phyloP scores from a whole-genome alignment of 2,797 vertebrate genomes.

The Enteromius trimaculatus region DNA sequence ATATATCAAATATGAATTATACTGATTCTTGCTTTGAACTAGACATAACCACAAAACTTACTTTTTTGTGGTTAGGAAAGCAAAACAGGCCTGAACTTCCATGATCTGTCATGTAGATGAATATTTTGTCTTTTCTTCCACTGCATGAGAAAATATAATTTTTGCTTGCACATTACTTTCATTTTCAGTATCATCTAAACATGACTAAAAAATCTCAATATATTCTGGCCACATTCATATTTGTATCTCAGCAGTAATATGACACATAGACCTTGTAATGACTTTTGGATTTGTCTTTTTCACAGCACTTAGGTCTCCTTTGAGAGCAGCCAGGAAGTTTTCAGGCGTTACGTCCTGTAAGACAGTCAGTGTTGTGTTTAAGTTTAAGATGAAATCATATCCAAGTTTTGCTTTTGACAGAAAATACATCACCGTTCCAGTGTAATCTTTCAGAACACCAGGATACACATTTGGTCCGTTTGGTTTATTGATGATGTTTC shows the following conservation, averaged over 20 bases:
- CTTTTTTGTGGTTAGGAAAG: no score
- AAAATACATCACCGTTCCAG: neutral
- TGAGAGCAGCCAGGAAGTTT: neutral
- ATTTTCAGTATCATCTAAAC: fast-evolving
- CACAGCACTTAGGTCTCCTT: fast-evolving
- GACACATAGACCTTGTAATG: neutral
- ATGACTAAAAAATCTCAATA: no score
- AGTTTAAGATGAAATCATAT: neutral
- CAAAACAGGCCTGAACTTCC: no score
- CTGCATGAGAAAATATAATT: no score
- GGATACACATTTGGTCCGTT: neutral
- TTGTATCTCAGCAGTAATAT: no score
- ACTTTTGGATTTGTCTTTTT: slow-evolving; percentile 3
- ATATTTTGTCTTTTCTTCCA: no score
- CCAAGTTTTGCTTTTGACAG: neutral
- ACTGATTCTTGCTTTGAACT: no score
- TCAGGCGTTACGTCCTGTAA: neutral
- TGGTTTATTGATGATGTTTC: fast-evolving
- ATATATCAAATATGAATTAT: no score
- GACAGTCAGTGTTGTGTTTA: neutral
- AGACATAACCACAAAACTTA: no score
- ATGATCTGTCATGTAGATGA: no score
- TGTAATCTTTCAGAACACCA: neutral
- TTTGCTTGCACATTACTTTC: no score
- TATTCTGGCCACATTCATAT: no score